Evolutionary conservation across 2,797 vertebrate genomes (phyloP).

Genomic region (Onychomys torridus): DNA sequence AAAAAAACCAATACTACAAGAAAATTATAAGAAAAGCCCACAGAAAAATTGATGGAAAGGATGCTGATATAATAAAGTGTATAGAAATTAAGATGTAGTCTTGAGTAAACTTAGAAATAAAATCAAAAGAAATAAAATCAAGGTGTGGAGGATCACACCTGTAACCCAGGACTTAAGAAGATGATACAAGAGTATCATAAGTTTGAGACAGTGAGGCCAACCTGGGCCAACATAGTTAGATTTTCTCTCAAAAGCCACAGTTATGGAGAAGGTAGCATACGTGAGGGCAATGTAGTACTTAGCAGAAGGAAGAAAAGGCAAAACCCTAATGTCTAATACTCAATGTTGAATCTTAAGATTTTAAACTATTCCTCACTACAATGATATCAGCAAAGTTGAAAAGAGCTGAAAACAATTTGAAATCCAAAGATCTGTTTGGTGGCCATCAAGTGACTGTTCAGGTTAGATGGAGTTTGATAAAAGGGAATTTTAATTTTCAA

Average conservation of each 20-base stretch:
- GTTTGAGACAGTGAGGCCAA: not conserved
- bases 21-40: not conserved
- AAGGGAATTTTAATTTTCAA: slow-evolving; percentile 33
- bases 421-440: not conserved
- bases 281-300: not conserved
- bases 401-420: not conserved
- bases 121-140: not conserved
- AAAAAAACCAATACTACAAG: not conserved
- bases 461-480: not conserved
- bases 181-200: not conserved
- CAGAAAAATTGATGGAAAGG: not conserved
- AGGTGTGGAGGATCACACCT: not conserved
- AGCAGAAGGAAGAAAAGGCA: not conserved
- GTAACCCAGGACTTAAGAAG: not conserved
- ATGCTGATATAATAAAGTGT: not conserved
- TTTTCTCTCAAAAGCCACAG: not conserved
- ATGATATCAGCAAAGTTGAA: not conserved
- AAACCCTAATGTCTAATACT: not conserved
- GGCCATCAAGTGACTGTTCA: not conserved
- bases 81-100: not conserved
- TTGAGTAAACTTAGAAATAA: not conserved
- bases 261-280: not conserved
- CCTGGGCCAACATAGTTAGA: not conserved
- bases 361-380: not conserved
- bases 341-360: slow-evolving; percentile 19